Evolutionary conservation across 2,797 vertebrate species (phyloP), one percentile per base, ranked within the genome.

Genomic region (Cuniculus paca): DNA sequence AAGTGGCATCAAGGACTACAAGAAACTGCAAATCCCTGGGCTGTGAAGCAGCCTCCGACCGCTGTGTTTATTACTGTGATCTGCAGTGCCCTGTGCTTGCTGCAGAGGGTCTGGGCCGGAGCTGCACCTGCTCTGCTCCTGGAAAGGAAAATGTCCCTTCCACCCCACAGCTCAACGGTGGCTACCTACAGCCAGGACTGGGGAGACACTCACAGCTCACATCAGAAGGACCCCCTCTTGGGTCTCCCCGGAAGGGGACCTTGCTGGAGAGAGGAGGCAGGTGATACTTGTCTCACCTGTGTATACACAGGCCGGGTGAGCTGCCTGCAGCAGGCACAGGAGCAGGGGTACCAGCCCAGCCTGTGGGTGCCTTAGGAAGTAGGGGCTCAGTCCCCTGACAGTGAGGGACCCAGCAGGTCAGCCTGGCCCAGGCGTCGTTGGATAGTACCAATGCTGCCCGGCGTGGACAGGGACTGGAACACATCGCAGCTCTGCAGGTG

Each of bases 61-160:
- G 6, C 13, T 0, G 0, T 1, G 42, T 4, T 14, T 1, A 22
- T 20, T 1, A 34, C 2, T 0, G 52, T 10, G 11, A 5, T 6
- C 14, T 2, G 1, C 0, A 12, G 36, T 10, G 39, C 48, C 4
- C 52, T 20, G 77, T 19, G 61, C 50, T n/a, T 70, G 50, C 58
- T 0, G 1, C 48, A 78, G 16, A 26, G 7, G 14, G 0, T 31
- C 10, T 4, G 52, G 34, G 22, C 6, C 2, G 2, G 26, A 9
- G 5, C 2, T 6, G 26, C 1, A 4, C 45, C 16, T 2, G 7
- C 19, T 26, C 74, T 6, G 0, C 4, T n/a, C 42, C 78, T 13
- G 7, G 1, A 74, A 75, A 58, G 31, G 56, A 22, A 5, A 6
- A 14, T 0, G 14, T 48, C 79, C 24, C 1, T 80, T 56, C 74